Evolutionary conservation across 2,888 invertebrate species (phyloP), one percentile per base, ranked within the genome.

Genomic region (Endomychus coccineus): DNA sequence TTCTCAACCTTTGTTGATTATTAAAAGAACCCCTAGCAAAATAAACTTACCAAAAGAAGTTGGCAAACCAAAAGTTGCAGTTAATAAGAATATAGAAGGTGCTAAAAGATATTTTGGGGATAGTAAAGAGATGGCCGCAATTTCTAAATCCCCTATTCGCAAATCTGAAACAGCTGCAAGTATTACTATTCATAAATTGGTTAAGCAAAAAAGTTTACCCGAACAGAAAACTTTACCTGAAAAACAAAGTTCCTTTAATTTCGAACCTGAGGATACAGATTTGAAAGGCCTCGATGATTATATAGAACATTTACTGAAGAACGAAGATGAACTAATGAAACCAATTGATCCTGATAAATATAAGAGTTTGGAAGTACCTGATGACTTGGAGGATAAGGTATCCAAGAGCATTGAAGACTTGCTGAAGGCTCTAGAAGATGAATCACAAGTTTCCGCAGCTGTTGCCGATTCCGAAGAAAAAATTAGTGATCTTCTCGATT

Each of bases 351-450:
- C 53, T 6, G 42, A 50, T 9, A 56, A 53, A 40, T 55, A 50
- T 36, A 44, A 46, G 31, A 25, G 34, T 5, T 25, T 40, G 29
- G 30, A 28, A 19, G 22, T 28, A 17, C 36, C 43, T 36, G 32
- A 37, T 4, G 47, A 45, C 30, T 24, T 40, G 11, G 44, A 56
- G 10, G 43, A 55, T 36, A 47, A 51, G 16, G 43, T 56, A 2
- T 61, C 62, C 3, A 62, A 59, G 39, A 67, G 67, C 43, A 66
- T 67, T 40, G 67, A 67, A 50, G 64, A 67, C 51, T 50, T 67
- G 29, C 54, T 67, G 13, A 61, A 60, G 46, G 66, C 65, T 10
- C 42, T 67, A 19, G 62, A 65, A 52, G 56, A 54, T 3, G 65
- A 65, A 52, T 58, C 59, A 3, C 45, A 42, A 25, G 51, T 49